Conservation (phyloP, 2,113 vertebrate genomes). For the Apteryx owenii region DNA sequence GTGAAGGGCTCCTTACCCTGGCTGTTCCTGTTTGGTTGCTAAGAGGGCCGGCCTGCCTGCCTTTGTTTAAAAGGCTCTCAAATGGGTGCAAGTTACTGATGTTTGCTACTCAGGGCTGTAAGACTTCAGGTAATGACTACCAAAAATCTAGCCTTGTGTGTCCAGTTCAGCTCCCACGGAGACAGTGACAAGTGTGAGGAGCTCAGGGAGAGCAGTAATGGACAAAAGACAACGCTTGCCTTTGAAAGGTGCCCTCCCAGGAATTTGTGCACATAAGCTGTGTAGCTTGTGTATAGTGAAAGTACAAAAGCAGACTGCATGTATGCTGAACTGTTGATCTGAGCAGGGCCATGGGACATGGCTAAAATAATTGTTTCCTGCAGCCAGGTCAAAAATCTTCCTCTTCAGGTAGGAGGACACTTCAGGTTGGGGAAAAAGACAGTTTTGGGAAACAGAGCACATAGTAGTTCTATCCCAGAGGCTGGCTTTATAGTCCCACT, state of each 20-base stretch:
- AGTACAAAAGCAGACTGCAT: not conserved
- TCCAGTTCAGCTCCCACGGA: not conserved
- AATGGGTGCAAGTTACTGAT: not conserved
- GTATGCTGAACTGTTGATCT: not conserved
- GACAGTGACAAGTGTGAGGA: not conserved
- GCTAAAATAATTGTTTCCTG: not conserved
- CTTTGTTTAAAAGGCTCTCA: not conserved
- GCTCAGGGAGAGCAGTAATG: not conserved
- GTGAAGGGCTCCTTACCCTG: not conserved
- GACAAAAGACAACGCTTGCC: not conserved
- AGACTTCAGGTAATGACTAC: not conserved
- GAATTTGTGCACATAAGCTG: fast-evolving
- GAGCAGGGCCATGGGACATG: not conserved
- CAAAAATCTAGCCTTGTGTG: not conserved
- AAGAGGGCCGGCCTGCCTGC: not conserved
- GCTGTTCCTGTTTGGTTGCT: not conserved
- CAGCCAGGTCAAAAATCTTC: not conserved
- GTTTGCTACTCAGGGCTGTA: not conserved
- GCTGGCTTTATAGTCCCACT: not conserved
- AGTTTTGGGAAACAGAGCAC: not conserved
- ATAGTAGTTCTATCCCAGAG: not conserved
- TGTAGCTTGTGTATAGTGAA: not conserved
- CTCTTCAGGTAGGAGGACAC: not conserved
- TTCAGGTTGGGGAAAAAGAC: not conserved
- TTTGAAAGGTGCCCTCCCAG: not conserved